A percentile compares a stretch with the other conserved stretches of the same genome.
Conservation (phyloP, 2,888 invertebrate species). For the Mongoloraphidia duomilia region DNA sequence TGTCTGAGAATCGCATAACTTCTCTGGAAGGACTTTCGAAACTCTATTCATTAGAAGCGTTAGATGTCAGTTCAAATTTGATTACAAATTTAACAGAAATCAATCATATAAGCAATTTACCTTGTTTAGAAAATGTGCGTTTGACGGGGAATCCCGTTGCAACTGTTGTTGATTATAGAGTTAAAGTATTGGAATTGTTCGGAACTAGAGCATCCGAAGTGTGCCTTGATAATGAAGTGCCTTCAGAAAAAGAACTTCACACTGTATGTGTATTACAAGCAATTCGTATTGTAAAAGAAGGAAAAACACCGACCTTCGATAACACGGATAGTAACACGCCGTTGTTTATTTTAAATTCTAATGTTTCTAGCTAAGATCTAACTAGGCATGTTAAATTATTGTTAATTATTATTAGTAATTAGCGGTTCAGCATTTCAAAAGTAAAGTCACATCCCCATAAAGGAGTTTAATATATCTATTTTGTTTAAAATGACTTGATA, state of each 20-base stretch:
- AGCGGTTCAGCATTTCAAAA: too few species aligned
- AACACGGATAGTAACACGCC: conserved; percentile 30
- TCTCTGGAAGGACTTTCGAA: conserved; percentile 60
- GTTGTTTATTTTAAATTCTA: conserved; percentile 1
- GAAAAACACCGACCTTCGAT: conserved; percentile 43
- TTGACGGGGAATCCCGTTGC: conserved; percentile 85
- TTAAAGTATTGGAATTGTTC: conserved; percentile 79
- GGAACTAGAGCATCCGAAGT: conserved; percentile 70
- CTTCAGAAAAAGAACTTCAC: conserved; percentile 78
- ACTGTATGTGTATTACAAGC: conserved; percentile 85
- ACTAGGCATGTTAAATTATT: too few species aligned
- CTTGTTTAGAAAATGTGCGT: conserved; percentile 74
- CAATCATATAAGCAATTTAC: conserved; percentile 61
- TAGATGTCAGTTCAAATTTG: conserved; percentile 78
- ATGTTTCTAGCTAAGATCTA: background rate
- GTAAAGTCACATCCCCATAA: too few species aligned
- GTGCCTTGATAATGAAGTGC: conserved; percentile 74
- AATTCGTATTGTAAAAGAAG: conserved; percentile 60
- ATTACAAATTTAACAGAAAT: conserved; percentile 72
- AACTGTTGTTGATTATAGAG: conserved; percentile 73
- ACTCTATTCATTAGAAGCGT: conserved; percentile 68
- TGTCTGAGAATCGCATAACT: conserved; percentile 71
- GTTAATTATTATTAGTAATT: too few species aligned
- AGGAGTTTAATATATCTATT: too few species aligned
- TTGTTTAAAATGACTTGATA: too few species aligned